These are phyloP conservation scores for Alectura lathami DNA, from an alignment of 2,113 vertebrate species.

Conservation along the genomic window DNA sequence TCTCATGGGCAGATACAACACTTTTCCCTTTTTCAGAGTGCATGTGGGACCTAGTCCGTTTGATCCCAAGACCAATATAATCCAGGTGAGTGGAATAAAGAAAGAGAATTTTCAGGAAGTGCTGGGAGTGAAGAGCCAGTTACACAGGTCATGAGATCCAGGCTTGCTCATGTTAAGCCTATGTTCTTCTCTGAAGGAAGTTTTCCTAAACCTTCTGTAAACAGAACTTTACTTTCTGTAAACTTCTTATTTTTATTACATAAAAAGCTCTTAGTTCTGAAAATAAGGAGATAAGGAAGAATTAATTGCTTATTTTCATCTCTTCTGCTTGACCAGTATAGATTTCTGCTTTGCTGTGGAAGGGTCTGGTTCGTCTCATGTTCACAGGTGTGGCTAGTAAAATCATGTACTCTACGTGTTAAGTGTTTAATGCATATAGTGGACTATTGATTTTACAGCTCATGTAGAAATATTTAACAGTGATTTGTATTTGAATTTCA, in stretches of 20 bases:
- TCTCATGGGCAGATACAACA: slow-evolving; percentile 86
- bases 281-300: background rate
- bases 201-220: background rate
- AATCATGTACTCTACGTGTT: background rate
- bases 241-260: background rate
- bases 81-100: slow-evolving; percentile 70
- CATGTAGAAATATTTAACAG: background rate
- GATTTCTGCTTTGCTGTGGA: rapidly evolving
- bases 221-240: no score
- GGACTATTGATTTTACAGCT: background rate
- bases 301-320: background rate
- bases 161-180: background rate
- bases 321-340: background rate
- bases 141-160: background rate
- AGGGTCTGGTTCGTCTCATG: background rate
- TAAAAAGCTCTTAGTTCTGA: background rate
- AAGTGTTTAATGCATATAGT: background rate
- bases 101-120: background rate
- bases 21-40: slow-evolving; percentile 91
- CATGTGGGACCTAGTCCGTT: slow-evolving; percentile 76
- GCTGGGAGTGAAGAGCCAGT: background rate
- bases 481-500: background rate
- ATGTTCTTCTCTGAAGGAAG: background rate
- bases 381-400: background rate
- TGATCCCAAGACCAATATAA: slow-evolving; percentile 62